Base-by-base conservation (phyloP, 2,797 vertebrate genomes). In the Semotilus atromaculatus region DNA sequence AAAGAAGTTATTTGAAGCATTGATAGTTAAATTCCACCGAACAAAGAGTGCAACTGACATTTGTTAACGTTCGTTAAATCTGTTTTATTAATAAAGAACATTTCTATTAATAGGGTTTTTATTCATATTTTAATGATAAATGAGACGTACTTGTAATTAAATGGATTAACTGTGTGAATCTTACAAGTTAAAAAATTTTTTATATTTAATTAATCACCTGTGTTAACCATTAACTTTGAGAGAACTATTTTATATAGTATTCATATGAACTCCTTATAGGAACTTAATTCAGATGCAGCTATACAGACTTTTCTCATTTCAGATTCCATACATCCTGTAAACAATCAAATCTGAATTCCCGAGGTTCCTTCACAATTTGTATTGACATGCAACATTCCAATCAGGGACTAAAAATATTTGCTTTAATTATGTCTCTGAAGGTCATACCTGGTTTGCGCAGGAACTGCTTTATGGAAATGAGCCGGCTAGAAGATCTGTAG, bases 391-490 rank as follows among this genome's bases (percentile, higher is more conserved):
- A 71, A 60, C 67, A 78, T 78, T 78, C 29, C 82, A 70, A 71
- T 84, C 82, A 62, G 64, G 51, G 48, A 84, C 66, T 77, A 78
- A 78, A 78, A 78, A 40, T 71, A 60, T 84, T 84, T 78, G 64
- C 75, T 84, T 84, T 78, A 78, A 84, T 78, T 84, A 84, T 48
- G 75, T 84, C 66, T 78, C 82, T 34, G 74, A 84, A 84, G 51
- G 74, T 84, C 82, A 84, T 84, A 78, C 64, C 74, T 84, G 82
- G 77, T 77, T 70, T 84, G 62, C 31, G 36, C 36, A 84, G 48
- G 45, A 83, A 77, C 74, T 36, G 75, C 66, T 78, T 70, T 71
- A 78, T 84, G 82, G 74, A 84, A 84, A 84, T 84, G 74, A 84
- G 82, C 40, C 38, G 19, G 19, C 74, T 77, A 70, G 64, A 76